These are phyloP conservation scores for Vanacampus margaritifer DNA, from an alignment of 2,113 vertebrate genomes.

Conservation along the genomic window DNA sequence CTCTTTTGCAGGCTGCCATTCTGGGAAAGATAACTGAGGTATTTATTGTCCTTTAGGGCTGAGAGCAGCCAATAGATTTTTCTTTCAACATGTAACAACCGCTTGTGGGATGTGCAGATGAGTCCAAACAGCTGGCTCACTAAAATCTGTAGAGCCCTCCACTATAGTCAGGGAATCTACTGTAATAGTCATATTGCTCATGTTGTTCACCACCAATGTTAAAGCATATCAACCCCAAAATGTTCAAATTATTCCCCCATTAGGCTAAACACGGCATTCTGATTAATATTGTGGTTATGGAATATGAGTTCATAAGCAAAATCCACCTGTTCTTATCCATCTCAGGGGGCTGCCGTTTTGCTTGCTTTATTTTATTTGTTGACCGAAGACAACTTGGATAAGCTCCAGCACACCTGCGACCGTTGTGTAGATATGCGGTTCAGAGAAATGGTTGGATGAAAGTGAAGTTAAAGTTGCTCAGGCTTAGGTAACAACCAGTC, in stretches of 20 bases:
- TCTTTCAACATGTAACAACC: slow-evolving; percentile 44
- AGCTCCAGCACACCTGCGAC: too few species aligned
- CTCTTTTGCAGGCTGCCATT: slow-evolving; percentile 74
- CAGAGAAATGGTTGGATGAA: too few species aligned
- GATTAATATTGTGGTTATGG: too few species aligned
- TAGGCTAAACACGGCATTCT: too few species aligned
- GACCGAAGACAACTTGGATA: too few species aligned
- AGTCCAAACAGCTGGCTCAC: slow-evolving; percentile 13
- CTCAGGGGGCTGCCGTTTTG: too few species aligned
- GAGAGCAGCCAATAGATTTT: slow-evolving; percentile 56
- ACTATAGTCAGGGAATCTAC: slow-evolving; percentile 6
- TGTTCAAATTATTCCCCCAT: background rate
- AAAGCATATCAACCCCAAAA: background rate
- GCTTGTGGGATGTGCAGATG: slow-evolving; percentile 11
- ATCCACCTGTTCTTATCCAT: too few species aligned
- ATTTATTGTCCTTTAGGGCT: slow-evolving; percentile 60
- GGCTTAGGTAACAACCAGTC: too few species aligned
- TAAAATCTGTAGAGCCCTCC: slow-evolving; percentile 9
- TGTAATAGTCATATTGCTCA: background rate
- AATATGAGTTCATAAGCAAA: too few species aligned
- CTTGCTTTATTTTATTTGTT: slow-evolving; percentile 4
- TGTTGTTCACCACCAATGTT: background rate
- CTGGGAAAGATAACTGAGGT: slow-evolving; percentile 79
- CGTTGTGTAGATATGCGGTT: too few species aligned
- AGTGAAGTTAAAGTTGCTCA: too few species aligned